Evolutionary conservation across 2,888 invertebrate genomes (phyloP), one percentile per base, ranked within the genome.

Genomic region (Nymphalis c-album): DNA sequence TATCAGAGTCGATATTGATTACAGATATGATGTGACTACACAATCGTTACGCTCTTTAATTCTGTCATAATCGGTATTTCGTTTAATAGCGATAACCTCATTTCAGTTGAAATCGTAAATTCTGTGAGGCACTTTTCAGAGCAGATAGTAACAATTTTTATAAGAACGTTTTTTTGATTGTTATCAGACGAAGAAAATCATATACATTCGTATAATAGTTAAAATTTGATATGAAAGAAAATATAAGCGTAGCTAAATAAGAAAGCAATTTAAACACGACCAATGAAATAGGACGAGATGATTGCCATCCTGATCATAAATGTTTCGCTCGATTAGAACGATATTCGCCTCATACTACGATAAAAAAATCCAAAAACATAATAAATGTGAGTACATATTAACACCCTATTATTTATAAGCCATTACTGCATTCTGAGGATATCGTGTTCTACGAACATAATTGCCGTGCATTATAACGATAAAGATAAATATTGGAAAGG

Each of bases 371-470:
- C 4, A 13, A 40, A 40, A 40, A 13, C n/a, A 50, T 40, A 40
- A 57, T 63, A 55, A 63, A 63, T 55, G 22, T 22, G 48, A 46
- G 50, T 22, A 63, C 53, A 46, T 40, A 60, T 55, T 57, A 45
- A 50, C 53, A 31, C 20, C 55, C 22, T n/a, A 57, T 26, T 47
- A 69, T 66, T 65, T 46, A 45, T 58, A 60, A 22, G 35, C 46
- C 58, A 66, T 71, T 66, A 71, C 47, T 64, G 59, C 71, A 64
- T 71, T 67, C 51, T 64, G 55, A 55, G 35, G 40, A 61, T 69
- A 40, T 63, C 69, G 67, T 58, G 63, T 64, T 63, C 58, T 55
- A 35, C 51, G 48, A 63, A 64, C 46, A 45, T 50, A 50, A 55
- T 53, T 51, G 31, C n/a, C 20, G 65, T 31, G 18, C 48, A 46